Percentiles rank a stretch among this genome's conserved stretches.
Conservation (phyloP, 2,797 vertebrate species). For the Clarias fuscus region DNA sequence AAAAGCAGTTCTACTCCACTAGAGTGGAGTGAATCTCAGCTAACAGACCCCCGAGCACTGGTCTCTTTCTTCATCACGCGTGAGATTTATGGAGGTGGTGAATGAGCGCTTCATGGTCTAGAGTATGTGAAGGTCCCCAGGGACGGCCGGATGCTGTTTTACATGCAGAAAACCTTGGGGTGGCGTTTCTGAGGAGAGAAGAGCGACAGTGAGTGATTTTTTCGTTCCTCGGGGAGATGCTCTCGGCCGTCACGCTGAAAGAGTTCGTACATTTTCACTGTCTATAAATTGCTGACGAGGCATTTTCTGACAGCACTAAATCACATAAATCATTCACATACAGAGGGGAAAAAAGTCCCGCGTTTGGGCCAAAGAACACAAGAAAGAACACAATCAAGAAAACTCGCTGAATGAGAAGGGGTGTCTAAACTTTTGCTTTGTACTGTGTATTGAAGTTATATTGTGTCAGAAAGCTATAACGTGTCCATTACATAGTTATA, state of each 20-base stretch:
- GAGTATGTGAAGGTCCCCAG: slow-evolving; percentile 14
- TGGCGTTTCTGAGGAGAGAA: not conserved
- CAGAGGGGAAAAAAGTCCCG: not conserved
- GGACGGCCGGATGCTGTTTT: not conserved
- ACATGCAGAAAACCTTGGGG: slow-evolving; percentile 18
- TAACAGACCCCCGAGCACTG: not conserved
- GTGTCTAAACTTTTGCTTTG: no score
- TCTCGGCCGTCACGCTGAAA: not conserved
- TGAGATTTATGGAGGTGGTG: slow-evolving; percentile 36
- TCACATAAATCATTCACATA: slow-evolving; percentile 35
- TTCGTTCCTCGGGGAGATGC: not conserved
- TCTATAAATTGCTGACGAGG: not conserved
- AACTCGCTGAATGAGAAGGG: no score
- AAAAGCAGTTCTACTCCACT: not conserved
- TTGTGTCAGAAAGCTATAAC: not conserved
- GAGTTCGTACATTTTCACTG: not conserved
- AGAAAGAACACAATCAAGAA: no score
- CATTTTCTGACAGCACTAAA: slow-evolving; percentile 8
- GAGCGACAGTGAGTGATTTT: not conserved
- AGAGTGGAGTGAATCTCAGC: slow-evolving; percentile 1
- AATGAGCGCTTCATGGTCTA: slow-evolving; percentile 32
- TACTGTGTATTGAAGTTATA: not conserved
- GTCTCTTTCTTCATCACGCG: not conserved
- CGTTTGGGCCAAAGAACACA: no score
- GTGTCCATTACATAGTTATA: not conserved